Conservation (phyloP, 2,113 vertebrate species). For the Circaetus cinerascens region DNA sequence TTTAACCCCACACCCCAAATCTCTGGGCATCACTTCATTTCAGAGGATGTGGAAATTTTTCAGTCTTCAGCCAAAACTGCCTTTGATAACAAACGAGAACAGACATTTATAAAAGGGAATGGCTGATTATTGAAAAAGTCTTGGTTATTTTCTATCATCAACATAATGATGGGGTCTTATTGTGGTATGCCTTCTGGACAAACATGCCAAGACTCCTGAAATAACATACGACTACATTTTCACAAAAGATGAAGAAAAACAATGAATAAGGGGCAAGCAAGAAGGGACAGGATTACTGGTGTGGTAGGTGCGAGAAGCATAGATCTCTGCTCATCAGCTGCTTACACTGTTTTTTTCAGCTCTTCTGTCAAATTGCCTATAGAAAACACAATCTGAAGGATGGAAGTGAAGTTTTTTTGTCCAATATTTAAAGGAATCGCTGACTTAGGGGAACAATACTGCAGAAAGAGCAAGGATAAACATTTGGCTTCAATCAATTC, state of each 20-base stretch:
- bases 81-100: conserved; percentile 27
- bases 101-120: conserved; percentile 32
- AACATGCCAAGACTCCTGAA: neutral
- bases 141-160: conserved; percentile 39
- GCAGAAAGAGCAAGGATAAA: neutral
- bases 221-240: neutral
- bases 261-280: neutral
- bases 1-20: neutral
- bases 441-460: neutral
- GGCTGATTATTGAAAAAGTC: neutral
- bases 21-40: neutral
- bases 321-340: neutral
- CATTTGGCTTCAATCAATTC: neutral
- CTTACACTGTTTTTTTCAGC: neutral
- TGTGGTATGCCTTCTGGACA: conserved; percentile 8
- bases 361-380: neutral
- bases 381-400: neutral
- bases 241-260: conserved; percentile 1
- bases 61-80: neutral
- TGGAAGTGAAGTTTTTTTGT: neutral
- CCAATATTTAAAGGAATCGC: neutral
- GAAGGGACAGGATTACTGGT: neutral
- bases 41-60: neutral
- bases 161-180: conserved; percentile 25
- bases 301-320: neutral